These are phyloP conservation scores for Hippopotamus amphibius DNA, from an alignment of 2,113 vertebrate species.

Conservation along the genomic window DNA sequence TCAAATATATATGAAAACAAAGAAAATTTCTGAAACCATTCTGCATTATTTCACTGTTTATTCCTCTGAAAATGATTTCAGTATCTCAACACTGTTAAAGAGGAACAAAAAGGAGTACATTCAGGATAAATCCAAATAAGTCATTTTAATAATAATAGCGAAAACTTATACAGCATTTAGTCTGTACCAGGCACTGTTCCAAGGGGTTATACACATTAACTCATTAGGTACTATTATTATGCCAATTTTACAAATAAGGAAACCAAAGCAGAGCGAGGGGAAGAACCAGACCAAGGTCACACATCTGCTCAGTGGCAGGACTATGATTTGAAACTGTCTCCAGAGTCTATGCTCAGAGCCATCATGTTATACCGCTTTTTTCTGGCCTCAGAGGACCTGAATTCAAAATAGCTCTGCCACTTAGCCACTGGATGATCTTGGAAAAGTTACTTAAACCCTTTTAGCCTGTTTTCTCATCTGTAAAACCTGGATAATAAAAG, in stretches of 20 bases:
- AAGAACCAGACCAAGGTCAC: background rate
- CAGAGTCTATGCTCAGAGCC: background rate
- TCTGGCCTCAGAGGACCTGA: background rate
- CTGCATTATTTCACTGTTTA: slow-evolving; percentile 15
- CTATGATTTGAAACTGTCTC: background rate
- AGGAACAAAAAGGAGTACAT: slow-evolving; percentile 22
- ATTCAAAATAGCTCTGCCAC: background rate
- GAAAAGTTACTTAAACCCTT: slow-evolving; percentile 23
- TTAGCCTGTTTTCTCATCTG: slow-evolving; percentile 33
- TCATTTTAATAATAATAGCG: slow-evolving; percentile 23
- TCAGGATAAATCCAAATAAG: slow-evolving; percentile 25
- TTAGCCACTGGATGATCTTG: background rate
- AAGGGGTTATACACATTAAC: background rate
- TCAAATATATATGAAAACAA: slow-evolving; percentile 29
- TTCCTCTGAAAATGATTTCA: slow-evolving; percentile 50
- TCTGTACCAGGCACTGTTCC: background rate
- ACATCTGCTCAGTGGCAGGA: background rate
- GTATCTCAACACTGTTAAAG: background rate
- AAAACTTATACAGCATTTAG: background rate
- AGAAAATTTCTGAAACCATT: slow-evolving; percentile 39
- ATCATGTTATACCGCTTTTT: background rate
- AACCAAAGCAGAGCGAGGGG: background rate
- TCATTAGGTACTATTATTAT: background rate
- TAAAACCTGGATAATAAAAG: slow-evolving; percentile 54
- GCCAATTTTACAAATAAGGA: background rate